Percentiles rank a stretch among this genome's conserved stretches.
Conservation (phyloP, 2,888 invertebrate species). For the Lamellibrachia columna region DNA sequence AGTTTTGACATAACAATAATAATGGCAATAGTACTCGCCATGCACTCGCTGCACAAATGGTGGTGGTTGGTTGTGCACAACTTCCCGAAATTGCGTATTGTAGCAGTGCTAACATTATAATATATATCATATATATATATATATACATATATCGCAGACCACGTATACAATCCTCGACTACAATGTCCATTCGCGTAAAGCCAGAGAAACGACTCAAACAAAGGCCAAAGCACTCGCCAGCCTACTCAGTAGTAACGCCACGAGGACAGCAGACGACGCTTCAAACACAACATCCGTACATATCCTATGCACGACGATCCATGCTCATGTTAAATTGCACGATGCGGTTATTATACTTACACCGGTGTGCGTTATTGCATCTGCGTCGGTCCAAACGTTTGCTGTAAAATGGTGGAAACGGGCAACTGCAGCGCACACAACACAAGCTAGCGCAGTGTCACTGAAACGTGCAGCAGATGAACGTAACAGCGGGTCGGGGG, state of each 20-base stretch:
- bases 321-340: background rate
- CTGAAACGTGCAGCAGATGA: background rate
- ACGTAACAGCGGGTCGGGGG: background rate
- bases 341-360: background rate
- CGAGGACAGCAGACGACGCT: background rate
- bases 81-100: background rate
- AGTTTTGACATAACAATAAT: background rate
- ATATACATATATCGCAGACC: background rate
- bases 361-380: background rate
- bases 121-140: too few species aligned
- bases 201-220: background rate
- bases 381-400: background rate
- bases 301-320: background rate
- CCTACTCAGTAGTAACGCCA: background rate
- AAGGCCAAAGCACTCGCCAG: background rate
- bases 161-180: background rate
- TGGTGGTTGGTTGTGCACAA: background rate
- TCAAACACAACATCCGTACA: background rate
- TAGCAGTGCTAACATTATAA: background rate
- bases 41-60: background rate
- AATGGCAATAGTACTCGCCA: background rate
- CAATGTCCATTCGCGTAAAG: background rate
- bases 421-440: background rate
- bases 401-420: background rate
- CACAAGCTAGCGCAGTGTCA: background rate